Evolutionary conservation across 2,113 vertebrate species (phyloP).

Genomic region (Rana temporaria): DNA sequence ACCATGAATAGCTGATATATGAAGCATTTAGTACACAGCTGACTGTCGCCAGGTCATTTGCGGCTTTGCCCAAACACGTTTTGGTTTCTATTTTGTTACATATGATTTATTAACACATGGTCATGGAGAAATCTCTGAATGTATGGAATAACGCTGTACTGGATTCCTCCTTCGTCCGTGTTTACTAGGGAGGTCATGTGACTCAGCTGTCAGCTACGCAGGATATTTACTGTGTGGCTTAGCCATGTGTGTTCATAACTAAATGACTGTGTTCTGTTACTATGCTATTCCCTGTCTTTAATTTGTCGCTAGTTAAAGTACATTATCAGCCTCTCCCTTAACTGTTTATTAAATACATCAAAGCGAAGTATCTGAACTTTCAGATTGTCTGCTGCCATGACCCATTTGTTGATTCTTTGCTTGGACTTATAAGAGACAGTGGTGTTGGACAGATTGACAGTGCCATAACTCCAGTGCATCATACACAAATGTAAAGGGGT

Average conservation of each 20-base stretch:
- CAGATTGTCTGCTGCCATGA: too few relatives aligned
- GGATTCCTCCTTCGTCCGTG: not conserved
- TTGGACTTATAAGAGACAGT: too few relatives aligned
- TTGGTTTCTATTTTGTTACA: too few relatives aligned
- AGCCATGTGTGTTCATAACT: conserved; percentile 18
- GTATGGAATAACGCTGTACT: not conserved
- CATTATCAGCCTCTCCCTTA: not conserved
- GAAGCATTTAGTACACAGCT: not conserved
- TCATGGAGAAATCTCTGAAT: not conserved
- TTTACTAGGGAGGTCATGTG: conserved; percentile 17
- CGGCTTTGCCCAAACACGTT: too few relatives aligned
- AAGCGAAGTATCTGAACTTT: too few relatives aligned
- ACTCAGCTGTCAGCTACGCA: not conserved
- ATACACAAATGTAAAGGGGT: too few relatives aligned
- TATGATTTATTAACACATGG: too few relatives aligned
- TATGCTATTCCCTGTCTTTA: not conserved
- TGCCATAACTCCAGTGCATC: too few relatives aligned
- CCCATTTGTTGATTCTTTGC: too few relatives aligned
- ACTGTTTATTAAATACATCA: too few relatives aligned
- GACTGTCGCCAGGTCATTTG: not conserved
- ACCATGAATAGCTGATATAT: not conserved
- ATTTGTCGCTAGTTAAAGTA: not conserved
- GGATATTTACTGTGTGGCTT: not conserved
- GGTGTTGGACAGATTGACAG: too few relatives aligned
- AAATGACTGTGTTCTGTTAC: conserved; percentile 6